Conservation (phyloP, 30 jellyfish, hydroid and myxozoan species). For the Aurelia aurita complex sp. Pacific region DNA sequence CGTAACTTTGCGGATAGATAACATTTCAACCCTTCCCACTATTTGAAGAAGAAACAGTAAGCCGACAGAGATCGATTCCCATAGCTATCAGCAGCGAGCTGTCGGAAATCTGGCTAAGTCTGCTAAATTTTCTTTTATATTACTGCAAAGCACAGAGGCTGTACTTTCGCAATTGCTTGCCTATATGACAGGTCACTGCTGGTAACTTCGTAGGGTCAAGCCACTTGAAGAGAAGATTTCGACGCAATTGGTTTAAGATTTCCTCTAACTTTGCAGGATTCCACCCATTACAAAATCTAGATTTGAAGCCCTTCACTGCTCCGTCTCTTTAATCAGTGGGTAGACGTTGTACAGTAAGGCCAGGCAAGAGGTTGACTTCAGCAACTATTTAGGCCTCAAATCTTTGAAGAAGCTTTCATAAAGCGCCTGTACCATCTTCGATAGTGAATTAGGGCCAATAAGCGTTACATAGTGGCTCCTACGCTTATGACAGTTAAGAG, state of each 20-base stretch:
- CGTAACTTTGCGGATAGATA: constrained; percentile 39
- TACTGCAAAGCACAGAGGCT: constrained; percentile 7
- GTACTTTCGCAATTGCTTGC: constrained; percentile 21
- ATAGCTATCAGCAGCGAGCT: constrained; percentile 67
- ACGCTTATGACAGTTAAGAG: no score
- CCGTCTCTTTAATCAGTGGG: neutral
- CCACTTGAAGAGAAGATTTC: constrained; percentile 22
- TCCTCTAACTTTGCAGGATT: constrained; percentile 40
- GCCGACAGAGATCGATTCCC: constrained; percentile 65
- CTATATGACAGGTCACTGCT: constrained; percentile 30
- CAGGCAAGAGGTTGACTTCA: no score
- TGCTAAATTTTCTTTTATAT: constrained; percentile 28
- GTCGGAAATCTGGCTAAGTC: constrained; percentile 81
- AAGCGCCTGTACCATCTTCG: no score
- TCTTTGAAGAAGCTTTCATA: no score
- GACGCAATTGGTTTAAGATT: constrained; percentile 24
- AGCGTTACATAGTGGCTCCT: no score
- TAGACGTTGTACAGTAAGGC: no score
- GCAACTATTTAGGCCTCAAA: no score
- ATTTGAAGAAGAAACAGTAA: constrained; percentile 37
- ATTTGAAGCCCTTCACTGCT: constrained; percentile 5
- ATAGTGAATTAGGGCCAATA: no score
- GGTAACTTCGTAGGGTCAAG: constrained; percentile 39
- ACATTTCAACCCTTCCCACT: constrained; percentile 50
- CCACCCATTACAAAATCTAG: neutral